phyloP scores from a whole-genome alignment of 2,888 invertebrate genomes.

The Cantharis rustica region DNA sequence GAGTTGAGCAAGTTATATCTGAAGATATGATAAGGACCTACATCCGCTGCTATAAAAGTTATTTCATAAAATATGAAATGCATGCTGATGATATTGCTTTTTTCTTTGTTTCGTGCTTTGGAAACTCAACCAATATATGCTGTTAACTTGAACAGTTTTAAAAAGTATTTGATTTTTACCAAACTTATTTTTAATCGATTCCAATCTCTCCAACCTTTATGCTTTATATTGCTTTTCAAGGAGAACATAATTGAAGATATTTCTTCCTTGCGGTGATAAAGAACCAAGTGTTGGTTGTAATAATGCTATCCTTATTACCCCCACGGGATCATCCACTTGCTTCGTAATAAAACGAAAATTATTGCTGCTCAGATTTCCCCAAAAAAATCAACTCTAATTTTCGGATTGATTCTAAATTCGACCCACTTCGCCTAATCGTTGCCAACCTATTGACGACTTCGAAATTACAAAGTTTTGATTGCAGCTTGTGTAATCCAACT shows the following conservation, averaged over 20 bases:
- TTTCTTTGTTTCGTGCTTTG: not conserved
- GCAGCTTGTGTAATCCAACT: not conserved
- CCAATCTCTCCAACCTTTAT: constrained; percentile 5
- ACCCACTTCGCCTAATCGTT: not conserved
- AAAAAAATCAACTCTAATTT: not conserved
- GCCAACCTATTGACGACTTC: not conserved
- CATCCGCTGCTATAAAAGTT: constrained; percentile 39
- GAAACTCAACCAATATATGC: constrained; percentile 5
- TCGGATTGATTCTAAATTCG: not conserved
- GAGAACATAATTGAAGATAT: constrained; percentile 27
- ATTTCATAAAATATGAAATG: constrained; percentile 46
- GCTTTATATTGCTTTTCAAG: constrained; percentile 28
- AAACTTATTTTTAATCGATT: constrained; percentile 11
- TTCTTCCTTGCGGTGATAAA: constrained; percentile 27
- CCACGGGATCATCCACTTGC: constrained; percentile 18
- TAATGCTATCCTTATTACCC: constrained; percentile 27
- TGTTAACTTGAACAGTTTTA: constrained; percentile 10
- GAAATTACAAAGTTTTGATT: not conserved
- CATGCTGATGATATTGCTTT: constrained; percentile 41
- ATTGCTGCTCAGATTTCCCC: constrained; percentile 3
- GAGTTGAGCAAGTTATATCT: constrained; percentile 38
- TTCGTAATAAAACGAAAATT: constrained; percentile 26
- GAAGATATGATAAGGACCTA: constrained; percentile 35
- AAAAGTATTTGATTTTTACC: constrained; percentile 6
- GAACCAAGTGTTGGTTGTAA: constrained; percentile 22